Evolutionary conservation across 1,140 invertebrate species (phyloP).

Genomic region (Eufriesea mexicana): DNA sequence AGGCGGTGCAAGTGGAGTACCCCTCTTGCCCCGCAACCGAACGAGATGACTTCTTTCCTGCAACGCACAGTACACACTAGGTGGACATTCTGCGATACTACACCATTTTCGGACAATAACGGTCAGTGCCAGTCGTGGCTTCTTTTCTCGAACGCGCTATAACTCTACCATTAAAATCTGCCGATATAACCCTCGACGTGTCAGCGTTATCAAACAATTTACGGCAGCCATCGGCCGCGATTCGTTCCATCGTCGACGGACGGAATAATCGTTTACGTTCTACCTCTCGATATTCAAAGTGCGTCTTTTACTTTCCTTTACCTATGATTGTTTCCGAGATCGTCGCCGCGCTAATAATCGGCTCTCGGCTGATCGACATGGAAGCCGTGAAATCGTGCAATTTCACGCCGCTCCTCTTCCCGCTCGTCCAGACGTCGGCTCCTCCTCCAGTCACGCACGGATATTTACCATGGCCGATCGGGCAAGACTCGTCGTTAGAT

Average conservation of each 20-base stretch:
- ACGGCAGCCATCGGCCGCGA: constrained; percentile 3
- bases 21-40: no score
- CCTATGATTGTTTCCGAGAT: not conserved
- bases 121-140: no score
- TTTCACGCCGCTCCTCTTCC: not conserved
- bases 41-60: no score
- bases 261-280: not conserved
- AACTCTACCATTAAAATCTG: no score
- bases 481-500: not conserved
- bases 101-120: no score
- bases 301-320: not conserved
- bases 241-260: not conserved
- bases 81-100: no score
- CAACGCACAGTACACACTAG: no score
- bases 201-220: not conserved
- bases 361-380: not conserved
- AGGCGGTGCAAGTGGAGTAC: no score
- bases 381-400: not conserved
- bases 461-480: not conserved
- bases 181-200: no score
- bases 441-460: not conserved
- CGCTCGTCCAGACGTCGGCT: not conserved
- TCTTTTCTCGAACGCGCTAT: no score
- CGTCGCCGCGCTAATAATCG: not conserved
- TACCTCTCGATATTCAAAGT: not conserved